Evolutionary conservation across 1,140 invertebrate genomes (phyloP).

Genomic region (Lutraria rhynchaena): DNA sequence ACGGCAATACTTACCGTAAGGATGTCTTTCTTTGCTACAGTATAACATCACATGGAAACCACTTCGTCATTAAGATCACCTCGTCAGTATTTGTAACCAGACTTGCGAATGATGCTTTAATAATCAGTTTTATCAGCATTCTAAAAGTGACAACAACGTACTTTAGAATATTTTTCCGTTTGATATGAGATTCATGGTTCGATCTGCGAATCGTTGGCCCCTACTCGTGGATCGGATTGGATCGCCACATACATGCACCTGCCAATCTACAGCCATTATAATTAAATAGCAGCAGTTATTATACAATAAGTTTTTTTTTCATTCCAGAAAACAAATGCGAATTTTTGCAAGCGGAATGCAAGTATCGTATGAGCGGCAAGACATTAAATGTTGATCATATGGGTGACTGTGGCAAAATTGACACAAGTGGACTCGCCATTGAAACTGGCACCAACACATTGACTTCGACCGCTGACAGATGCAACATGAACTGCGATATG

Average conservation of each 20-base stretch:
- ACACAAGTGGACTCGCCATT: background rate
- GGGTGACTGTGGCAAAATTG: background rate
- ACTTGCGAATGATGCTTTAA: too few species aligned
- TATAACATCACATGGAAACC: too few species aligned
- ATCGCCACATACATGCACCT: background rate
- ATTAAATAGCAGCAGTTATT: background rate
- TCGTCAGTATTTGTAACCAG: too few species aligned
- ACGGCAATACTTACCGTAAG: conserved; percentile 20
- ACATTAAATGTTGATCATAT: background rate
- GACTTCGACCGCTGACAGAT: conserved; percentile 2
- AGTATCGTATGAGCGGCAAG: background rate
- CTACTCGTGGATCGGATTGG: too few species aligned
- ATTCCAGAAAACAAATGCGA: conserved; percentile 21
- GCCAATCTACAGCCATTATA: background rate
- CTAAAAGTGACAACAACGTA: background rate
- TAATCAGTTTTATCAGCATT: background rate
- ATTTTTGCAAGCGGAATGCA: conserved; percentile 2
- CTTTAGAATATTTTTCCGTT: background rate
- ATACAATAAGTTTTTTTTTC: background rate
- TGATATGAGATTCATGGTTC: too few species aligned
- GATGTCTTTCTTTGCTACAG: too few species aligned
- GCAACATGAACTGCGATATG: conserved; percentile 9
- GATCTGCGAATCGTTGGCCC: too few species aligned
- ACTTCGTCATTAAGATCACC: too few species aligned
- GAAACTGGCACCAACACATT: background rate